Evolutionary conservation across 2,888 invertebrate species (phyloP).

Genomic region (Rhogogaster chlorosoma): DNA sequence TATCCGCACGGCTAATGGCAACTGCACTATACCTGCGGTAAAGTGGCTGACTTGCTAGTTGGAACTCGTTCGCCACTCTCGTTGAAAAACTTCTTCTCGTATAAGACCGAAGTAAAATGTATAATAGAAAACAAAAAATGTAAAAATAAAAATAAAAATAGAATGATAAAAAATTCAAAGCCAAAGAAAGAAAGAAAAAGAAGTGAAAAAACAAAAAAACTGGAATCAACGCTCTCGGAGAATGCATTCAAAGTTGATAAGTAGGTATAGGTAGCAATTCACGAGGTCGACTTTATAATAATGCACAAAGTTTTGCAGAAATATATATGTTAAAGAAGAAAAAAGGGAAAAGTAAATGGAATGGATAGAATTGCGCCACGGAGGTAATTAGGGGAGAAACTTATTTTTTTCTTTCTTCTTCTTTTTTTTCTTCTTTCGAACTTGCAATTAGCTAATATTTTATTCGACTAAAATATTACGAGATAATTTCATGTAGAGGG

Average conservation of each 20-base stretch:
- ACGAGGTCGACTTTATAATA: not conserved
- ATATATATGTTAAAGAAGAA: not conserved
- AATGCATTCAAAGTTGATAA: not conserved
- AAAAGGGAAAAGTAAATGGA: not conserved
- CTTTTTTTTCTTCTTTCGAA: no score
- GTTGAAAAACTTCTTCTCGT: not conserved
- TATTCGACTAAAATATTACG: not conserved
- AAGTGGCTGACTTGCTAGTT: not conserved
- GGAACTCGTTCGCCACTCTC: not conserved
- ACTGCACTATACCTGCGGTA: not conserved
- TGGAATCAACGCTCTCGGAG: not conserved
- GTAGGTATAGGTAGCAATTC: not conserved
- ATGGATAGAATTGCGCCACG: not conserved
- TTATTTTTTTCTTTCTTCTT: no score
- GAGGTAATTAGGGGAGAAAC: not conserved
- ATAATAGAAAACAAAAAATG: not conserved
- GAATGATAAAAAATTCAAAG: no score
- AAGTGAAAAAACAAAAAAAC: not conserved
- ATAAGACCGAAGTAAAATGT: not conserved
- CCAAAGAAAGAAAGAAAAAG: no score
- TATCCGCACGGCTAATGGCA: not conserved
- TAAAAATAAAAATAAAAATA: not conserved
- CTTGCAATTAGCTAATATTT: no score
- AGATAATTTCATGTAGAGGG: not conserved
- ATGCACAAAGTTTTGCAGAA: not conserved